Base-by-base conservation (phyloP, 2,888 invertebrate genomes). In the Callyntrura sp. region DNA sequence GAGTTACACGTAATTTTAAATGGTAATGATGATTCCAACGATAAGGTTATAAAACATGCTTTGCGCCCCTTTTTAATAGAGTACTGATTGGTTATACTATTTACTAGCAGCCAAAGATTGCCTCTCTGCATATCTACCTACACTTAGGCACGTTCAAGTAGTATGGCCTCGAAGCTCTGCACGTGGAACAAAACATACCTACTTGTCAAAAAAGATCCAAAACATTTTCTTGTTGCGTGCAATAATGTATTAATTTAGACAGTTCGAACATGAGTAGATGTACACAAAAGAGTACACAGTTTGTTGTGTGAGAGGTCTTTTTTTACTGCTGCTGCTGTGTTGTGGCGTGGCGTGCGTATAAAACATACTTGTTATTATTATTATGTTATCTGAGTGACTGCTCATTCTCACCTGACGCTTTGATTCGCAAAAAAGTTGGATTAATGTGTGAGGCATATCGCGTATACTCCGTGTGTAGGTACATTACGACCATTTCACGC, bases 361-460 rank as follows among this genome's bases (percentile, higher is more conserved):
- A 9, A 20, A 17, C 48, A 48, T 12, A 45, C 12, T 17, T 3
- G 3, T 35, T 6, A 35, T 6, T 4, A 35, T 35, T 43, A 70
- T 70, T 70, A 70, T 70, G 43, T 35, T 35, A 35, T 8, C 3
- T 28, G 23, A 28, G 35, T 35, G 9, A 70, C 35, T 43, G 43
- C 48, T 73, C 73, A 73, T 48, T 70, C 73, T 73, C 73, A 73
- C 73, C 73, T 73, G 73, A 73, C 73, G n/a, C n/a, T n/a, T n/a
- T n/a, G n/a, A n/a, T n/a, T n/a, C n/a, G 45, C 48, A 48, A 2
- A 48, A 45, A 8, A 11, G 43, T 9, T 14, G 5, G 20, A 73
- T 23, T 23, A 48, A 73, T 9, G 35, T 23, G 35, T n/a, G n/a
- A n/a, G n/a, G n/a, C n/a, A n/a, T n/a, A n/a, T n/a, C n/a, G n/a